A percentile compares a stretch with the other conserved stretches of the same genome.
Evolutionary conservation across 2,113 vertebrate species (phyloP).

Genomic region (Platichthys flesus): DNA sequence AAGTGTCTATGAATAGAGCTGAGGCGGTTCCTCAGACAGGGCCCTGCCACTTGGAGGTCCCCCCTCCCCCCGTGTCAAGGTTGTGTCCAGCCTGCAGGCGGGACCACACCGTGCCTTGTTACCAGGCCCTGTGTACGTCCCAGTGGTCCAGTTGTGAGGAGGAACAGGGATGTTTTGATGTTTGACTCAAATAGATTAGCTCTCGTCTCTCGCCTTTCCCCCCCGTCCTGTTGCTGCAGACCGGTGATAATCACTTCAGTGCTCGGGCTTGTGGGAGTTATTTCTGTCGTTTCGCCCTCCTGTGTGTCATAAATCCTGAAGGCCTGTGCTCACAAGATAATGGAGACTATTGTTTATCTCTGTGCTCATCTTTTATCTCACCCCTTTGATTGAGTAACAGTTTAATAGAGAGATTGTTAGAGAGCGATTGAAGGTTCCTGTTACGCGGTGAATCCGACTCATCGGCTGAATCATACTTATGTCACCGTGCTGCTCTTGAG

Average conservation of each 20-base stretch:
- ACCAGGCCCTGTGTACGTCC: slow-evolving; percentile 33
- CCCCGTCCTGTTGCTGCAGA: background rate
- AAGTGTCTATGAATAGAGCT: slow-evolving; percentile 33
- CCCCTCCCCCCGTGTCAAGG: background rate
- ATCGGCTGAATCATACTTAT: background rate
- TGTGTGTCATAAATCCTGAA: slow-evolving; percentile 3
- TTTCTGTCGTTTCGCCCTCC: background rate
- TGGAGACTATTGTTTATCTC: background rate
- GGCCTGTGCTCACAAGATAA: background rate
- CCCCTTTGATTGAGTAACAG: no score
- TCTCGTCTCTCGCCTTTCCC: background rate
- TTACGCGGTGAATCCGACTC: background rate
- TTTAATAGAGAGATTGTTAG: slow-evolving; percentile 17
- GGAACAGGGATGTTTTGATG: slow-evolving; percentile 57
- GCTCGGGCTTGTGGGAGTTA: background rate
- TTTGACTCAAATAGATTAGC: slow-evolving; percentile 48
- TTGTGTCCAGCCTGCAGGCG: background rate
- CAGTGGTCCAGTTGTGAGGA: slow-evolving; percentile 25
- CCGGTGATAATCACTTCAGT: background rate
- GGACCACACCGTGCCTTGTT: slow-evolving; percentile 22
- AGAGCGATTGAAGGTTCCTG: background rate
- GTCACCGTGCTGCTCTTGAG: background rate
- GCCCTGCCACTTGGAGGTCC: slow-evolving; percentile 4
- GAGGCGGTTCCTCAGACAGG: background rate
- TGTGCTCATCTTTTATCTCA: background rate